Evolutionary conservation across 2,113 vertebrate genomes (phyloP), one percentile per base, ranked within the genome.

Genomic region (Leucopternis melanops): DNA sequence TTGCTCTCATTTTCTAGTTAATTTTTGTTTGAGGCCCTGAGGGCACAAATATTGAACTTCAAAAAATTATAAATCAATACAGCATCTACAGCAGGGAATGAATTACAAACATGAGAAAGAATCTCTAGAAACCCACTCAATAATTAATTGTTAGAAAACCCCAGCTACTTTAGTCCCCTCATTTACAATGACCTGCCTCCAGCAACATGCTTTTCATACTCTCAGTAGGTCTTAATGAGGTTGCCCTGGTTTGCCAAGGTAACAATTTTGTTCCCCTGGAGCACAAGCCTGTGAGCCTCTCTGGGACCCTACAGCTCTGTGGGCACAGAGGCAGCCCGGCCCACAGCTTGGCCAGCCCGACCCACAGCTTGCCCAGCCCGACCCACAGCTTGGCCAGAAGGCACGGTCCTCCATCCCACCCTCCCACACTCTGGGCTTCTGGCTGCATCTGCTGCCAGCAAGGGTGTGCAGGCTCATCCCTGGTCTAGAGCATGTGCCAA

Each of bases 51-150:
- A 95, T 27, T 85, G 84, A 92, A 95, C 78, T 94, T 87, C 27
- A 92, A 90, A 82, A 81, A 95, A 82, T 50, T 69, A 47, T 88
- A 93, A 95, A 84, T 96, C 95, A 91, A 96, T 87, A 94, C 2
- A 1, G 91, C 86, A 92, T 67, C 86, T 57, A 81, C 83, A 91
- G 80, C 18, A 42, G 73, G 58, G 89, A 89, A 82, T 9, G 21
- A 92, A 94, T 67, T 92, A 81, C 34, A 69, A 97, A 89, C 73
- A 87, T 15, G 19, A 92, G 88, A 79, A 84, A 49, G 54, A 87
- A 92, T 66, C 49, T 89, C 81, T 49, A 70, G 74, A 87, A 96
- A 92, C 80, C 45, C 66, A 87, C 83, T 95, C 73, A 75, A 59
- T 92, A 94, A 97, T 96, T 91, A 96, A 93, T 91, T 75, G 74